Conservation (phyloP, 1,140 invertebrate genomes). For the Cotesia chilonis region DNA sequence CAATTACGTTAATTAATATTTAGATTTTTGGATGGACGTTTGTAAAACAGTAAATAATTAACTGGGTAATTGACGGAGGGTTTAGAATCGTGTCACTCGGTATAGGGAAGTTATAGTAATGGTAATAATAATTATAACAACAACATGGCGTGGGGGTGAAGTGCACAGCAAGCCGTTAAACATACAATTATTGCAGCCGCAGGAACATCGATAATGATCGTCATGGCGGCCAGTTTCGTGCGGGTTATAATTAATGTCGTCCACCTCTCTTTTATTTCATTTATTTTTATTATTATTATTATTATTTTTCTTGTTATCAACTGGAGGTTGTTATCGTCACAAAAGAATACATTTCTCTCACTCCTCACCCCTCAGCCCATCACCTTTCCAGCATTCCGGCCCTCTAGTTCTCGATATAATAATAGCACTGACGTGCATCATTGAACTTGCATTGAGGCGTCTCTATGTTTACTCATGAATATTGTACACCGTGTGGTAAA, state of each 20-base stretch:
- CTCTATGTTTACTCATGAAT: constrained; percentile 10
- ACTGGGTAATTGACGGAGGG: not conserved
- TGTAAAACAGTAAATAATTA: too few species aligned
- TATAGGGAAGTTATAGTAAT: constrained; percentile 31
- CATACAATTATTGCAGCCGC: constrained; percentile 62
- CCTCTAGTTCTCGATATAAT: constrained; percentile 5
- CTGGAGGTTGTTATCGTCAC: not conserved
- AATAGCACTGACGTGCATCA: constrained; percentile 21
- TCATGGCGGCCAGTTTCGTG: constrained; percentile 43
- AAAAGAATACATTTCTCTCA: too few species aligned
- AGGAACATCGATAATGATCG: constrained; percentile 59
- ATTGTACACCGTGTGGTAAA: constrained; percentile 20
- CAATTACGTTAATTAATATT: too few species aligned
- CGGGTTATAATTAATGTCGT: constrained; percentile 31
- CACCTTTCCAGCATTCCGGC: not conserved
- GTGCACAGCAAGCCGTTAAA: constrained; percentile 57
- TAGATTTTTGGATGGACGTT: not conserved
- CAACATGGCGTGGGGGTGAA: constrained; percentile 40
- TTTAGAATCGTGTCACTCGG: constrained; percentile 26
- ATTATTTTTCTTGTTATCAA: not conserved
- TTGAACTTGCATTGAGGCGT: constrained; percentile 5
- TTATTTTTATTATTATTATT: not conserved
- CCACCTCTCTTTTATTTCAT: constrained; percentile 16
- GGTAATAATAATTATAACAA: too few species aligned
- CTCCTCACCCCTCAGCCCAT: too few species aligned